These are phyloP conservation scores for Urophycis tenuis DNA, from an alignment of 2,797 vertebrate species.

Conservation along the genomic window DNA sequence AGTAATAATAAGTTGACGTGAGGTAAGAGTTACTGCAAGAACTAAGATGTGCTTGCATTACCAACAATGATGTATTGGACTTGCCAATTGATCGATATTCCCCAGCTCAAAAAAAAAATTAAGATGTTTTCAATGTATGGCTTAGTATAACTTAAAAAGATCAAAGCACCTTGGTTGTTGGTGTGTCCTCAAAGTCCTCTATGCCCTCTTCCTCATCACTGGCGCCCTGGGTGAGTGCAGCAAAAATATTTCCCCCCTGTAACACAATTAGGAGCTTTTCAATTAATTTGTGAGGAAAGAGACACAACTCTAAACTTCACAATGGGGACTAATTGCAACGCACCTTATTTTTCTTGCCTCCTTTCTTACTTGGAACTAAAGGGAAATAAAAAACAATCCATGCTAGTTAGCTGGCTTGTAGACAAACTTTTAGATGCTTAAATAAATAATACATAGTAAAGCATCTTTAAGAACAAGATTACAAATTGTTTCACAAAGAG, in stretches of 20 bases:
- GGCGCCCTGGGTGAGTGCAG: conserved; percentile 75
- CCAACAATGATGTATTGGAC: background rate
- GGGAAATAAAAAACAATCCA: conserved; percentile 5
- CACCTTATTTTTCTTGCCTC: conserved; percentile 73
- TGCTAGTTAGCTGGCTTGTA: background rate
- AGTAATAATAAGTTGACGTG: background rate
- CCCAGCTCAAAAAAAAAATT: background rate
- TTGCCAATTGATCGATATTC: background rate
- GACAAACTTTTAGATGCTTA: no score
- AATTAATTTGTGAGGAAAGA: background rate
- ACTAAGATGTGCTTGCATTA: background rate
- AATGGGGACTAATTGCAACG: conserved; percentile 2
- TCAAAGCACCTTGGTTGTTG: conserved; percentile 49
- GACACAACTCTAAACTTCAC: background rate
- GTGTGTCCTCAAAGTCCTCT: conserved; percentile 43
- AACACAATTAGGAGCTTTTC: background rate
- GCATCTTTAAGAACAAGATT: background rate
- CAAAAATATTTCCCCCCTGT: conserved; percentile 82
- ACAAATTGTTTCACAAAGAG: background rate
- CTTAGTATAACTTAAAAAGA: background rate
- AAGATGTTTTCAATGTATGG: background rate
- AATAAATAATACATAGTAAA: background rate
- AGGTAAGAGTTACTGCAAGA: background rate
- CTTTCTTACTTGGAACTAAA: conserved; percentile 60
- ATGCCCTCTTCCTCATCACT: conserved; percentile 76